A percentile compares a stretch with the other conserved stretches of the same genome.
phyloP scores from a whole-genome alignment of 2,888 invertebrate genomes.

The Agrotis segetum region DNA sequence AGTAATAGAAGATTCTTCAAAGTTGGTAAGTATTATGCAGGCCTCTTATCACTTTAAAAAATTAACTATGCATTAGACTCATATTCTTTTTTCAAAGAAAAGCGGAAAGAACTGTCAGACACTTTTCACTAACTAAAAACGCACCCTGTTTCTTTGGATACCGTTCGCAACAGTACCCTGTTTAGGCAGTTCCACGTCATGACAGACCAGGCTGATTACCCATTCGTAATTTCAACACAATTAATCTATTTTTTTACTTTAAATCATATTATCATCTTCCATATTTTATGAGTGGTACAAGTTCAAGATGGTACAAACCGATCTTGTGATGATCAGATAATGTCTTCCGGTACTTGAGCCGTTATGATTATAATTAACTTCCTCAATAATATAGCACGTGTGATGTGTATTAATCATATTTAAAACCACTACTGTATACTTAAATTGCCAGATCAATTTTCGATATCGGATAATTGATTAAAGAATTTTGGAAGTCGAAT shows the following conservation, averaged over 20 bases:
- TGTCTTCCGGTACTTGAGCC: conserved; percentile 61
- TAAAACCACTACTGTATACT: conserved; percentile 35
- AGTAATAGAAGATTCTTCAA: too few relatives aligned
- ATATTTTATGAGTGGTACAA: conserved; percentile 32
- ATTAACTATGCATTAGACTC: not conserved
- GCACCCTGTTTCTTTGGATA: too few relatives aligned
- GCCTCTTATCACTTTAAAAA: conserved; percentile 10
- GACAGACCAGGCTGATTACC: not conserved
- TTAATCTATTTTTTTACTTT: conserved; percentile 30
- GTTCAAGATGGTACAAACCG: conserved; percentile 41
- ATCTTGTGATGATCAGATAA: conserved; percentile 48
- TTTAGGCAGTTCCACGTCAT: not conserved
- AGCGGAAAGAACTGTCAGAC: too few relatives aligned
- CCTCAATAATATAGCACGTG: conserved; percentile 61
- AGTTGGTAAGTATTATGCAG: not conserved
- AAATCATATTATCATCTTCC: conserved; percentile 29
- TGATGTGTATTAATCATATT: conserved; percentile 62
- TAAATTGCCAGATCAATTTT: conserved; percentile 35
- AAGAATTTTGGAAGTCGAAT: conserved; percentile 9
- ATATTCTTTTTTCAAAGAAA: too few relatives aligned
- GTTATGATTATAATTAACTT: conserved; percentile 67
- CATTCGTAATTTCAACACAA: conserved; percentile 25
- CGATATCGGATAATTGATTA: conserved; percentile 38
- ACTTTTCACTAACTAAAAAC: too few relatives aligned
- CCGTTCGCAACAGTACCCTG: too few relatives aligned